Percentiles rank a stretch among this genome's conserved stretches.
Conservation (phyloP, 2,888 invertebrate species). For the Eurytoma adleriae region DNA sequence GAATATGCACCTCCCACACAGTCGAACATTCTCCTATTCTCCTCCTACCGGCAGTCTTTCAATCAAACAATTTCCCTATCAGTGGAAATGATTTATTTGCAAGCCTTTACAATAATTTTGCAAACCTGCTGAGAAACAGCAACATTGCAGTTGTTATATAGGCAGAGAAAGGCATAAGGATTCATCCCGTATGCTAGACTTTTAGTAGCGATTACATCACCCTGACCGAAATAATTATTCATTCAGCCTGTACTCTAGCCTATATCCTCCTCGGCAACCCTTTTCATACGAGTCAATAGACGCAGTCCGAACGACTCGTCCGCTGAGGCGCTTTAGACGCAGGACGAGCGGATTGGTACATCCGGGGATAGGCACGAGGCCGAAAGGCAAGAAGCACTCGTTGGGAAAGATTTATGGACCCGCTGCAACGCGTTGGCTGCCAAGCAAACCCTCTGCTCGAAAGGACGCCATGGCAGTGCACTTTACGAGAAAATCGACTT, state of each 20-base stretch:
- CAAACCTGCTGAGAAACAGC: no score
- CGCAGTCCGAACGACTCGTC: not conserved
- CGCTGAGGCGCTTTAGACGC: not conserved
- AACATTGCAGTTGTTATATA: no score
- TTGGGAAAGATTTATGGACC: no score
- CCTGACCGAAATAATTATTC: constrained; percentile 26
- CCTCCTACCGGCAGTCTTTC: no score
- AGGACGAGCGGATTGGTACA: not conserved
- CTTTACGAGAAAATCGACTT: constrained; percentile 58
- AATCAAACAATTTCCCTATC: no score
- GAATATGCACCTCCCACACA: not conserved
- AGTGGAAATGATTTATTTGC: not conserved
- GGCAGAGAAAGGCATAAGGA: no score
- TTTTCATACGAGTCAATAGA: constrained; percentile 48
- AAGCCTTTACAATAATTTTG: no score
- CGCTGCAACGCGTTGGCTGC: no score
- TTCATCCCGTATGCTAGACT: no score
- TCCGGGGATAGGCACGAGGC: constrained; percentile 8
- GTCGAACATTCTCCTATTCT: no score
- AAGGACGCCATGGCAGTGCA: constrained; percentile 31
- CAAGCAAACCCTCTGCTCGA: no score
- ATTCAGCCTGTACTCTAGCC: constrained; percentile 40
- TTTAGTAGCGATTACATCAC: no score
- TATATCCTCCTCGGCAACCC: constrained; percentile 38
- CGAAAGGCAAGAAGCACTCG: constrained; percentile 23